These are phyloP conservation scores for Hyposoter dolosus DNA, from an alignment of 2,888 invertebrate species.

Conservation along the genomic window DNA sequence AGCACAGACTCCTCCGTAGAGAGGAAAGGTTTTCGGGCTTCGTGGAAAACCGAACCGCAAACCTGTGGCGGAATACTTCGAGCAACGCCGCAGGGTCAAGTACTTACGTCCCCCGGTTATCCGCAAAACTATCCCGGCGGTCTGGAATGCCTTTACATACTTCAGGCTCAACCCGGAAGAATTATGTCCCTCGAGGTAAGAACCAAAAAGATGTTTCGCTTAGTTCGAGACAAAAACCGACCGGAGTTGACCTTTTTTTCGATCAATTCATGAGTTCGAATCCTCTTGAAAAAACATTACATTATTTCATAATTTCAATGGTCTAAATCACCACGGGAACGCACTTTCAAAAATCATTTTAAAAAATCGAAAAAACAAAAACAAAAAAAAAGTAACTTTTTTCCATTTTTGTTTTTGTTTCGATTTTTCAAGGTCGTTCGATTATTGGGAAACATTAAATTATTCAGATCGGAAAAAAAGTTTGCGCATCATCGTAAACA, in stretches of 20 bases:
- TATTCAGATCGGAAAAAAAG: background rate
- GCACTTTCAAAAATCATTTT: background rate
- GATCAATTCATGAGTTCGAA: background rate
- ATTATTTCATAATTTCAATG: background rate
- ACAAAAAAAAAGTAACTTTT: background rate
- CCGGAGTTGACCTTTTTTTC: background rate
- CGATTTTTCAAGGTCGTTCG: too few relatives aligned
- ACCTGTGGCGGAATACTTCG: slow-evolving; percentile 95
- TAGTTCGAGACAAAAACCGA: background rate
- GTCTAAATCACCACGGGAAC: background rate
- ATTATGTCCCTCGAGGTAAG: slow-evolving; percentile 94
- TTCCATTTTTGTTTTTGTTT: too few relatives aligned
- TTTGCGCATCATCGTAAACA: too few relatives aligned
- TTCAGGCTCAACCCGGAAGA: slow-evolving; percentile 95
- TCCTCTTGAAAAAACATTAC: background rate
- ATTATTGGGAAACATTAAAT: background rate
- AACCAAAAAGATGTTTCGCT: background rate
- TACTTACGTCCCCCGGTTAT: slow-evolving; percentile 95
- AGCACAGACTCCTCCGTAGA: slow-evolving; percentile 97
- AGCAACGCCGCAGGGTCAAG: slow-evolving; percentile 95
- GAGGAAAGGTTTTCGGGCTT: slow-evolving; percentile 96
- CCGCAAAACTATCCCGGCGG: slow-evolving; percentile 97
- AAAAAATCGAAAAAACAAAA: background rate
- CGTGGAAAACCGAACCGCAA: slow-evolving; percentile 98
- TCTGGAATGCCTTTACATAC: slow-evolving; percentile 97